Base-by-base conservation (phyloP, 1,140 invertebrate species). In the Drosophila equinoxialis region DNA sequence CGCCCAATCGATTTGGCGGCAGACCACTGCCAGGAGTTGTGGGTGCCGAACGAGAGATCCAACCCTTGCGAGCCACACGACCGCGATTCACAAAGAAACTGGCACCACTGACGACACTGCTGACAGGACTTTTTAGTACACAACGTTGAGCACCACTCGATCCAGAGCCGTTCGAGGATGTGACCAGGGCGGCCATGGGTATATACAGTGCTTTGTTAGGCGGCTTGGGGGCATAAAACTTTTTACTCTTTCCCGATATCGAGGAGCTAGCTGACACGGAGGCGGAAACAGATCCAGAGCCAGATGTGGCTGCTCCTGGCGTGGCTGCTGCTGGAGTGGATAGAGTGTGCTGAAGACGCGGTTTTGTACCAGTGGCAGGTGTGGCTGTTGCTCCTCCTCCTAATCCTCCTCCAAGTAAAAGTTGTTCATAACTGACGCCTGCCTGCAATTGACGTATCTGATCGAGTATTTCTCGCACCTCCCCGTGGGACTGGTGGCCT, bases 401-500 rank as follows among this genome's bases (percentile, higher is more conserved):
- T n/a, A 17, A 20, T 20, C 17, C 45, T 11, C 45, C 74, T 7
- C 23, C 37, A 0, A 90, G 51, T 62, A 90, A 30, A 3, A 90
- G 65, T 35, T 91, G 90, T 17, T 91, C 85, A 33, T 84, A 89
- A 48, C 77, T 91, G 17, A 90, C 86, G 33, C 81, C 89, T 7
- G 82, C 84, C 68, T 95, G 94, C 63, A 95, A 90, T 81, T 95
- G 94, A 60, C 95, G 94, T 74, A 95, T 95, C 92, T 95, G 95
- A 73, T 95, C 94, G 81, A 96, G 91, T 42, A 95, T 91, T 74
- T 95, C 94, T 17, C 93, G 93, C 79, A 95, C 94, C 91, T 95
- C 95, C 94, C 94, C 11, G 96, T 96, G 2, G 96, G 96, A 81
- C 95, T 96, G 7, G 95, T 96, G 8, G 96, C 96, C 79, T 95